Conservation (phyloP, 2,888 invertebrate genomes). For the Melipona bicolor region DNA sequence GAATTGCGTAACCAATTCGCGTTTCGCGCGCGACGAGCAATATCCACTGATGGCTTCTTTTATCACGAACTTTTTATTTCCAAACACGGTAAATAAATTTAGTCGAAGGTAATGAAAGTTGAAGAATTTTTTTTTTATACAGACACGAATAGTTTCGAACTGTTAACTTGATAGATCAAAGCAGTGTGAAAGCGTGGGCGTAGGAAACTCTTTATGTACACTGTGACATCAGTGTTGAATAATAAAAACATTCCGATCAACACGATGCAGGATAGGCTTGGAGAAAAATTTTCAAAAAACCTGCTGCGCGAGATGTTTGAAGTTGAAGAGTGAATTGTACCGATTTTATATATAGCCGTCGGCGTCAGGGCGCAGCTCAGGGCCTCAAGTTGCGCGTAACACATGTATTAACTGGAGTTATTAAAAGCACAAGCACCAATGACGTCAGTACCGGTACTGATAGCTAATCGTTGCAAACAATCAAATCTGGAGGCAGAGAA, state of each 20-base stretch:
- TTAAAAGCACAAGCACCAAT: slow-evolving; percentile 50
- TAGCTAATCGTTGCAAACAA: not conserved
- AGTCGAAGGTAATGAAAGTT: too few relatives aligned
- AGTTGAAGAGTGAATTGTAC: slow-evolving; percentile 23
- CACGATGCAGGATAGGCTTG: too few relatives aligned
- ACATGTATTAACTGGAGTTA: slow-evolving; percentile 32
- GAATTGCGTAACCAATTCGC: slow-evolving; percentile 33
- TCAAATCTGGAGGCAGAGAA: not conserved
- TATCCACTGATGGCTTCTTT: slow-evolving; percentile 6
- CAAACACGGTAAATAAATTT: too few relatives aligned
- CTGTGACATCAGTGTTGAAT: too few relatives aligned
- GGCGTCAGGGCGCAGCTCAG: slow-evolving; percentile 24
- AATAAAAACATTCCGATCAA: too few relatives aligned
- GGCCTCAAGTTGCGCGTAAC: slow-evolving; percentile 12
- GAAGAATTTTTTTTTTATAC: too few relatives aligned
- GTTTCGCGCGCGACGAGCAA: not conserved
- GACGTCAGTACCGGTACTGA: slow-evolving; percentile 19
- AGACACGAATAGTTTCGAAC: too few relatives aligned
- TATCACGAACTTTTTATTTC: not conserved
- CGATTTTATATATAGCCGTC: slow-evolving; percentile 45
- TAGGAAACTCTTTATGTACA: not conserved
- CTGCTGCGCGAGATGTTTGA: not conserved
- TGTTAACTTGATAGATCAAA: too few relatives aligned
- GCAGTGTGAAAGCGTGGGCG: not conserved
- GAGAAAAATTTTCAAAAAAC: too few relatives aligned